phyloP scores from a whole-genome alignment of 2,113 vertebrate genomes.

The Podarcis cretensis region DNA sequence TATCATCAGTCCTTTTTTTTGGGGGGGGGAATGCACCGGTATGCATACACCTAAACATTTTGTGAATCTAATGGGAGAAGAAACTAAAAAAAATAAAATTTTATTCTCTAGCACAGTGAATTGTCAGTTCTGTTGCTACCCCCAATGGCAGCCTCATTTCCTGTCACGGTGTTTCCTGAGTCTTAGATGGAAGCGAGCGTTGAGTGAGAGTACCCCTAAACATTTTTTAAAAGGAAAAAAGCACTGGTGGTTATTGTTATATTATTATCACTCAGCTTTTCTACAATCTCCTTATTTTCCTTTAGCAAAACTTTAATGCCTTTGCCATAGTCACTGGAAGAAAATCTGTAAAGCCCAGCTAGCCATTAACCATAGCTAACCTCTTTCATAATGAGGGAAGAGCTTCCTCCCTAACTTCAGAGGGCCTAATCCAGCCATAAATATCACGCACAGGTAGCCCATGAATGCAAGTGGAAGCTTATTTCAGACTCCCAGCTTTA shows the following conservation, averaged over 20 bases:
- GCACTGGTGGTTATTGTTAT: too few relatives aligned
- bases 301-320: neutral
- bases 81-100: too few relatives aligned
- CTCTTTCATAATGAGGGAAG: neutral
- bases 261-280: neutral
- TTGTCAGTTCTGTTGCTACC: too few relatives aligned
- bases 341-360: neutral
- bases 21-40: too few relatives aligned
- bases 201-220: too few relatives aligned
- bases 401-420: neutral
- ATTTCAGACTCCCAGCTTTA: constrained; percentile 21
- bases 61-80: too few relatives aligned
- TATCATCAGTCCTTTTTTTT: too few relatives aligned
- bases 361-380: neutral
- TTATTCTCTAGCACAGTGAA: too few relatives aligned
- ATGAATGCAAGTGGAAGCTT: neutral
- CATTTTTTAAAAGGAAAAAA: neutral
- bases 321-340: neutral
- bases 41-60: too few relatives aligned
- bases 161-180: too few relatives aligned
- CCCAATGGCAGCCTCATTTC: too few relatives aligned
- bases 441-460: neutral
- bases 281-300: neutral
- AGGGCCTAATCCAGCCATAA: neutral
- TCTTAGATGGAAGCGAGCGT: too few relatives aligned